These are phyloP conservation scores for Agriopis aurantiaria DNA, from an alignment of 2,888 invertebrate species.

Conservation along the genomic window DNA sequence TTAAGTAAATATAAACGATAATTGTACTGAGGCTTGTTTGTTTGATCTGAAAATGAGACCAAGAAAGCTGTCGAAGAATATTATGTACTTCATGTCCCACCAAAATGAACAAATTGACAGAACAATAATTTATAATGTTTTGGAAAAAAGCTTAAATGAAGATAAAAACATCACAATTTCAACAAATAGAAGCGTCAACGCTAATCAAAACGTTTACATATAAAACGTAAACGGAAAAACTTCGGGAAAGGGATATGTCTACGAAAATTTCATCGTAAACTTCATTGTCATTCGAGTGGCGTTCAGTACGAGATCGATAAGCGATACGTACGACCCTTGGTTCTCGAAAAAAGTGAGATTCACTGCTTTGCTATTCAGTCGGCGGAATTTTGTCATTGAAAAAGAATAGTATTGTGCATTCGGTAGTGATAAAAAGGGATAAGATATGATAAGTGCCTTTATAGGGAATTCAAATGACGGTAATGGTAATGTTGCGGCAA, in stretches of 20 bases:
- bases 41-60: too few relatives aligned
- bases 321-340: constrained; percentile 70
- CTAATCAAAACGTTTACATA: constrained; percentile 55
- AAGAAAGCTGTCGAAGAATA: too few relatives aligned
- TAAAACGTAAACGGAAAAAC: constrained; percentile 53
- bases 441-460: constrained; percentile 60
- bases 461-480: constrained; percentile 34
- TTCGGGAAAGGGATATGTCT: constrained; percentile 56
- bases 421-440: constrained; percentile 69
- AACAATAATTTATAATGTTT: background rate
- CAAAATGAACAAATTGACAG: too few relatives aligned
- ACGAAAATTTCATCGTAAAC: constrained; percentile 62
- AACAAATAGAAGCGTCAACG: constrained; percentile 33
- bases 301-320: constrained; percentile 77
- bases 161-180: background rate
- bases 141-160: background rate
- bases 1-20: too few relatives aligned
- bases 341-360: constrained; percentile 71
- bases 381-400: constrained; percentile 75
- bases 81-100: too few relatives aligned
- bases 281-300: constrained; percentile 71
- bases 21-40: too few relatives aligned
- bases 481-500: constrained; percentile 41
- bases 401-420: constrained; percentile 73
- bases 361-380: constrained; percentile 73